phyloP scores from a whole-genome alignment of 2,113 vertebrate genomes.

The Rhea pennata region DNA sequence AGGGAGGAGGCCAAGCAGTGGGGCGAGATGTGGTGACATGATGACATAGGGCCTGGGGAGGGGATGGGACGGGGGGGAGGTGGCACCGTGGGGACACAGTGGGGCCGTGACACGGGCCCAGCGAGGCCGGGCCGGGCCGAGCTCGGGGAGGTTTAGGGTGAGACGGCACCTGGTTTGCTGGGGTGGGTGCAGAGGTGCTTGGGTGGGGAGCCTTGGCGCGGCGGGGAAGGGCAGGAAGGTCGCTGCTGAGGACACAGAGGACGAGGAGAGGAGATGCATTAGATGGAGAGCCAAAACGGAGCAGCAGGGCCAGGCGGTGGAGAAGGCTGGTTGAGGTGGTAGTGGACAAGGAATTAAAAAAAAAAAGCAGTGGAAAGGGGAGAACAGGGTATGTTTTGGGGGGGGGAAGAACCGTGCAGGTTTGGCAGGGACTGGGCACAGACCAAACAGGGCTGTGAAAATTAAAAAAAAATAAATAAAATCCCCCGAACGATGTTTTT shows the following conservation, averaged over 20 bases:
- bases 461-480: accelerated
- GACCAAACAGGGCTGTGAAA: accelerated
- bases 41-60: not conserved
- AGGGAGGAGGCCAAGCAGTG: too few species aligned
- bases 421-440: not conserved
- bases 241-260: not conserved
- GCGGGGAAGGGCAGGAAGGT: not conserved
- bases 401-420: accelerated
- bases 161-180: accelerated
- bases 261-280: not conserved
- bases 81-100: accelerated
- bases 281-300: accelerated
- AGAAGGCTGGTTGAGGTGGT: not conserved
- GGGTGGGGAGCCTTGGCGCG: accelerated
- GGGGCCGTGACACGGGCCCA: not conserved
- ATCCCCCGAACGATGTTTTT: accelerated
- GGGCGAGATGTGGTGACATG: not conserved
- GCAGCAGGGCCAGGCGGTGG: too few species aligned
- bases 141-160: not conserved
- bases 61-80: not conserved
- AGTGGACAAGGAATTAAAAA: not conserved
- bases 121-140: not conserved
- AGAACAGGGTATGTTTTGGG: not conserved
- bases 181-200: not conserved
- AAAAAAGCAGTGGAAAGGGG: not conserved